These are phyloP conservation scores for Metallyticus violacea DNA, from an alignment of 2,888 invertebrate species.

Conservation along the genomic window DNA sequence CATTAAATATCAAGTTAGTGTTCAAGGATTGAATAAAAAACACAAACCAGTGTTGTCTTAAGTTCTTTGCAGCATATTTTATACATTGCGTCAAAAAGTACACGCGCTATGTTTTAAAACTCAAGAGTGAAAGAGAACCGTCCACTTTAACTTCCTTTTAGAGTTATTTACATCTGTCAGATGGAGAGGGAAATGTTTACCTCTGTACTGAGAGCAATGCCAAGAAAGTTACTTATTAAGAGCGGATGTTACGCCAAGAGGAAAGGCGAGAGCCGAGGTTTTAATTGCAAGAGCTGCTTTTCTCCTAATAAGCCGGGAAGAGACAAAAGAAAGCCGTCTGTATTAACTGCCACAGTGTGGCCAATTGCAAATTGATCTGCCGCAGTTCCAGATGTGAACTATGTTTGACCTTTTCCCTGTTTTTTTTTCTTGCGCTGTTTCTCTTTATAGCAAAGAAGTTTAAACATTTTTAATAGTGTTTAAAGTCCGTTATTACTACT, in stretches of 20 bases:
- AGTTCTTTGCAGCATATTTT: too few species aligned
- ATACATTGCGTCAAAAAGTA: too few species aligned
- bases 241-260: not conserved
- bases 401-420: not conserved
- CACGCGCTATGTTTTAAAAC: not conserved
- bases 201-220: not conserved
- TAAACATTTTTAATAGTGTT: too few species aligned
- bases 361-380: not conserved
- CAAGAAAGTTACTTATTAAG: not conserved
- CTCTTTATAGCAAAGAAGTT: too few species aligned
- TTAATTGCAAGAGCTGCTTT: not conserved
- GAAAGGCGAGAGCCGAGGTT: not conserved
- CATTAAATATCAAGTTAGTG: too few species aligned
- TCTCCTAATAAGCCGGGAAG: not conserved
- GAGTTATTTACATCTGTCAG: not conserved
- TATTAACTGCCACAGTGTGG: not conserved
- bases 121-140: not conserved
- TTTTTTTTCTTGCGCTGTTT: too few species aligned
- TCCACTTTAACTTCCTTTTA: not conserved
- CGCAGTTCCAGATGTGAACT: not conserved
- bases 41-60: too few species aligned
- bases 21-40: too few species aligned
- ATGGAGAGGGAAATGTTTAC: not conserved
- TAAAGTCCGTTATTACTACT: too few species aligned
- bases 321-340: not conserved